Evolutionary conservation across 2,113 vertebrate species (phyloP).

Genomic region (Cyrtonyx montezumae): DNA sequence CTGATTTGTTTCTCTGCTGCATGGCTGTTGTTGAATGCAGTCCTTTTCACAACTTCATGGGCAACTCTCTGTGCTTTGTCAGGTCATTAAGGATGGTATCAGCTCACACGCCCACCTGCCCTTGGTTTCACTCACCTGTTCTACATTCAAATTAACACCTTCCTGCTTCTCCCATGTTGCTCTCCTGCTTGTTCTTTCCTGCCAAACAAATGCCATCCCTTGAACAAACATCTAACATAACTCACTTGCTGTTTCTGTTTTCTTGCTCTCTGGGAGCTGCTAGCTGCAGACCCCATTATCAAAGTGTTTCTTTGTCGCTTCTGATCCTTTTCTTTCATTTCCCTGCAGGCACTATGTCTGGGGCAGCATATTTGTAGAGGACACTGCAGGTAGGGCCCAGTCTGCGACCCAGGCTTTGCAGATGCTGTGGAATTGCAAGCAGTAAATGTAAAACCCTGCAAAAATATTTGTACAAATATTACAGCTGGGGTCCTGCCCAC

Average conservation of each 20-base stretch:
- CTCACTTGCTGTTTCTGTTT: background rate
- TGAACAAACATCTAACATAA: background rate
- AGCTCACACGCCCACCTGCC: background rate
- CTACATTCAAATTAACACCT: background rate
- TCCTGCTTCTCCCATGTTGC: background rate
- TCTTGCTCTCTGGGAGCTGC: background rate
- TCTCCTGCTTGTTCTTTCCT: background rate
- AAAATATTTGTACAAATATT: background rate
- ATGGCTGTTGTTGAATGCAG: background rate
- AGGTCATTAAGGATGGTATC: background rate
- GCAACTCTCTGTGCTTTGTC: background rate
- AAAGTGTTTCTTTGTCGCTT: background rate
- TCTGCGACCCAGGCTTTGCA: background rate
- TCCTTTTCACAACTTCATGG: background rate
- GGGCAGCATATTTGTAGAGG: background rate
- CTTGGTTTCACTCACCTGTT: slow-evolving; percentile 5
- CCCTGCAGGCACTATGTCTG: background rate
- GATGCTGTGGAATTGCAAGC: background rate
- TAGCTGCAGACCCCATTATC: background rate
- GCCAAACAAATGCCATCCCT: background rate
- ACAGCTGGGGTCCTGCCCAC: background rate
- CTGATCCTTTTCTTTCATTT: background rate
- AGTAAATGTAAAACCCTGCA: background rate
- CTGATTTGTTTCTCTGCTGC: background rate
- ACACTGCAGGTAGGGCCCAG: background rate